Evolutionary conservation across 2,113 vertebrate genomes (phyloP).

Genomic region (Dipodomys merriami): DNA sequence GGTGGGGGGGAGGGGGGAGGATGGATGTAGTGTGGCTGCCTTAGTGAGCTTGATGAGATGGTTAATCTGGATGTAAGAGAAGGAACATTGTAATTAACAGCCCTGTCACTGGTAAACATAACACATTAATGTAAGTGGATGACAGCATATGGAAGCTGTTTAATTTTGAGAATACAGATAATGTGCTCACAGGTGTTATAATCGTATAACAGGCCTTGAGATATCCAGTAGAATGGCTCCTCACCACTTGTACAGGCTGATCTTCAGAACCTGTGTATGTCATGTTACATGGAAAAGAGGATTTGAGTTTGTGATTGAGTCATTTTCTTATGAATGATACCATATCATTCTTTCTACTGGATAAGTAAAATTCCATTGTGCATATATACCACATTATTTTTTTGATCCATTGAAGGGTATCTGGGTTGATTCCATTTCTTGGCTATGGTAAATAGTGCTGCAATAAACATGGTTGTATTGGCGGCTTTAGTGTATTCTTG

Average conservation of each 20-base stretch:
- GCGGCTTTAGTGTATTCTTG: no score
- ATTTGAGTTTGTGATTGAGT: not conserved
- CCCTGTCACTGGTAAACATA: constrained; percentile 60
- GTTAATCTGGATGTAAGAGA: constrained; percentile 61
- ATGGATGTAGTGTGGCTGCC: not conserved
- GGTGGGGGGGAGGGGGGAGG: no score
- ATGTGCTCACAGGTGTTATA: not conserved
- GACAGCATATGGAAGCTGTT: not conserved
- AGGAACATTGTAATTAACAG: constrained; percentile 60
- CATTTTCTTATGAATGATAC: no score
- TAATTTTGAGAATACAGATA: not conserved
- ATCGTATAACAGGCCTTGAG: not conserved
- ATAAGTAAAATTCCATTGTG: no score
- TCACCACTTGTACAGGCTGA: not conserved
- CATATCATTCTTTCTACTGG: no score
- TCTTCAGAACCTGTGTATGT: not conserved
- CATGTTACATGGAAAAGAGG: not conserved
- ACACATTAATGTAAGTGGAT: constrained; percentile 42
- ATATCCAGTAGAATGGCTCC: not conserved
- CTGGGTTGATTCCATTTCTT: no score
- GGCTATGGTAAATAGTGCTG: no score
- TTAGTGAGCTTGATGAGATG: constrained; percentile 55
- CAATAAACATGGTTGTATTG: no score
- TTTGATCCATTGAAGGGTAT: no score
- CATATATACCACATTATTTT: no score